Conservation (phyloP, 2,797 vertebrate genomes). For the Thamnophis elegans region DNA sequence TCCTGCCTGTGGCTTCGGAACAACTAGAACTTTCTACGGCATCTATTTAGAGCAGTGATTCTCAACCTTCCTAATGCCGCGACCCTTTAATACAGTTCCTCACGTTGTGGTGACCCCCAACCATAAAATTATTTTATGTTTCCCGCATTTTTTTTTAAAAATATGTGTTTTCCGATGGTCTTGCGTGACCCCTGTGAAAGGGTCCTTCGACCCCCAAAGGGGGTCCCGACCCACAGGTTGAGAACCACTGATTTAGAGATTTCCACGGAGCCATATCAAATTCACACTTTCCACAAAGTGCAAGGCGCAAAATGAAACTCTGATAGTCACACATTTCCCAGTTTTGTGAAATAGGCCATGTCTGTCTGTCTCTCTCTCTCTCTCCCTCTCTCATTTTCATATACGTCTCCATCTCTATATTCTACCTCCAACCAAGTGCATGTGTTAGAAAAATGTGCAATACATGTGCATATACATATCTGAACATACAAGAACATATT, state of each 20-base stretch:
- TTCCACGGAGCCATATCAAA: not conserved
- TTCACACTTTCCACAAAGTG: not conserved
- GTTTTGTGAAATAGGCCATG: not conserved
- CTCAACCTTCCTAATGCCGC: too few relatives aligned
- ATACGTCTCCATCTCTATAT: not conserved
- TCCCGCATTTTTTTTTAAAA: too few relatives aligned
- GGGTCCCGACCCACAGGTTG: too few relatives aligned
- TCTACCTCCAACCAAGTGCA: not conserved
- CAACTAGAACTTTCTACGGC: not conserved
- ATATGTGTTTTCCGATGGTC: too few relatives aligned
- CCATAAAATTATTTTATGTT: too few relatives aligned
- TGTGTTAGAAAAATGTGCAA: not conserved
- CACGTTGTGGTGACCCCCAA: too few relatives aligned
- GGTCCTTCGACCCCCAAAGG: too few relatives aligned
- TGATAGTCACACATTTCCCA: not conserved
- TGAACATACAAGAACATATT: not conserved
- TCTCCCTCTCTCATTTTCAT: not conserved
- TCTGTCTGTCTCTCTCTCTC: not conserved
- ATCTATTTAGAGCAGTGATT: too few relatives aligned
- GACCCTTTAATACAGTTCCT: too few relatives aligned
- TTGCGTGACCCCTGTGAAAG: too few relatives aligned
- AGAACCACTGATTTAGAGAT: too few relatives aligned
- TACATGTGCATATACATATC: not conserved
- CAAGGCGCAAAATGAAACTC: not conserved
- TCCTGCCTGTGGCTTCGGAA: not conserved